Percentiles rank a stretch among this genome's conserved stretches.
phyloP scores from a whole-genome alignment of 2,888 invertebrate species.

The Sarcophaga rosellei region DNA sequence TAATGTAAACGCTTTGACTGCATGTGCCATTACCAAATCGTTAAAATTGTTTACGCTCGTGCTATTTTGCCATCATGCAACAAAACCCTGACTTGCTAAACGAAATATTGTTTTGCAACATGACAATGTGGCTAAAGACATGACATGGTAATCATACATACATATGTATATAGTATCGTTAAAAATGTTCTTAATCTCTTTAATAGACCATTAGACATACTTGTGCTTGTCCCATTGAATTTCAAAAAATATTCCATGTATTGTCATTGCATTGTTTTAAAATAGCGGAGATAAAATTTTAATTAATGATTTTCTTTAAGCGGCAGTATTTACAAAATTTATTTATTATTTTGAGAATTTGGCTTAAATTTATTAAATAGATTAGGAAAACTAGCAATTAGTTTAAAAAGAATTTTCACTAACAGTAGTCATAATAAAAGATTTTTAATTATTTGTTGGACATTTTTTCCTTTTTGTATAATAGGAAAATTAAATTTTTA shows the following conservation, averaged over 20 bases:
- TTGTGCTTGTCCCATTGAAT: neutral
- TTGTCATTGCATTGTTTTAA: neutral
- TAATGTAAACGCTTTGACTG: neutral
- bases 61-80: conserved; percentile 24
- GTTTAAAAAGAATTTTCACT: no score
- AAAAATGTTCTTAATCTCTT: neutral
- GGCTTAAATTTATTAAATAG: no score
- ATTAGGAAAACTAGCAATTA: no score
- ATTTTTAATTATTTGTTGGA: no score
- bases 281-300: neutral
- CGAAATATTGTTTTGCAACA: conserved; percentile 14
- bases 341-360: no score
- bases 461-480: no score
- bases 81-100: conserved; percentile 8
- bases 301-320: neutral
- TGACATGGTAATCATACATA: neutral
- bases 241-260: neutral
- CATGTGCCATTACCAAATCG: neutral
- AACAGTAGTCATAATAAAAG: no score
- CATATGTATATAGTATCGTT: no score
- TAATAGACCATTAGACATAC: neutral
- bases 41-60: conserved; percentile 5
- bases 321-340: no score
- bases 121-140: neutral
- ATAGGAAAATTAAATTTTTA: no score